Evolutionary conservation across 2,888 invertebrate species (phyloP), one percentile per base, ranked within the genome.

Genomic region (Gnatocerus cornutus): DNA sequence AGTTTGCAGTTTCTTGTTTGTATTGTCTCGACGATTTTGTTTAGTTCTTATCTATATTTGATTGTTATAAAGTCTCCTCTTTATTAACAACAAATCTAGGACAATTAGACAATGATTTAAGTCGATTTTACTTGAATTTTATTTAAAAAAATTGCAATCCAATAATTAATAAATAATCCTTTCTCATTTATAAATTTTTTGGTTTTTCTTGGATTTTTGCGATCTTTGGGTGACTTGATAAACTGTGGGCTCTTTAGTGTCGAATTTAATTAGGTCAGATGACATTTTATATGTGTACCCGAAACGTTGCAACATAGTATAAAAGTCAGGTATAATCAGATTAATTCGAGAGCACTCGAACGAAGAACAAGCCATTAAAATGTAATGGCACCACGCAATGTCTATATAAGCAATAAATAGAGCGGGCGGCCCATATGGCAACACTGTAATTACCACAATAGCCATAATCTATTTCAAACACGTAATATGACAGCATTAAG

Each of bases 381-480:
- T 75, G 77, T 80, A 79, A 79, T 77, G 78, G 77, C 77, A 76
- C 78, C 79, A 79, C 81, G 81, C 78, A 78, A 82, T 80, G 77
- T 77, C 79, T 78, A 79, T 75, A 76, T 71, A 74, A 75, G 79
- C 74, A 74, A 73, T 73, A 77, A 76, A 75, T 75, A 74, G 73
- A 72, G 72, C 72, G 66, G 74, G 75, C 76, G 79, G 77, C 82
- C 82, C 83, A 83, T 83, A 83, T 82, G 83, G 82, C 81, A 81
- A 80, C 81, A 78, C 75, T 80, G 82, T 83, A 84, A 83, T 84
- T 83, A 83, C 83, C 80, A 80, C 83, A 83, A 83, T 83, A 81
- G 82, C 84, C 83, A 83, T 84, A 83, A 84, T 84, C 84, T 84
- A 84, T 84, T 84, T 84, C 82, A 79, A 81, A 84, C 84, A 84